Evolutionary conservation across 2,113 vertebrate genomes (phyloP), one percentile per base, ranked within the genome.

Genomic region (Enhydra lutris): DNA sequence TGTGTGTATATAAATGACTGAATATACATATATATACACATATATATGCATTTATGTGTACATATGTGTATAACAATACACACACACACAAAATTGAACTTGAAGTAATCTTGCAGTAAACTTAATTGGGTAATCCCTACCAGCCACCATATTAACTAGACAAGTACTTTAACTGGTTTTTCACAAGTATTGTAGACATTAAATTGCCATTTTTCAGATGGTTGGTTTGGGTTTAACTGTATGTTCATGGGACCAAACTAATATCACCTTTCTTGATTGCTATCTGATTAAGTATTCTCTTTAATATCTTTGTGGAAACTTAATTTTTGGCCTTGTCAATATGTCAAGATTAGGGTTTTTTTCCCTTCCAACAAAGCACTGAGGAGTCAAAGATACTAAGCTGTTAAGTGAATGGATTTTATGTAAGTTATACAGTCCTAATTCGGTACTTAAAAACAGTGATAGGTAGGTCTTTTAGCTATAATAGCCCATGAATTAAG

Each of bases 401-500:
- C n/a, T 95, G 20, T 91, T 80, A 71, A 74, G 71, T 65, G 81
- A 76, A 67, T 65, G 78, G 34, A 36, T 90, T 97, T 86, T 94
- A 65, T 73, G 4, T 88, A 85, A 74, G 89, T 94, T 73, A 59
- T 81, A 7, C 57, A 93, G 55, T 92, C 67, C 96, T 92, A 94
- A 71, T 92, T 95, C 87, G 84, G 82, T 76, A 90, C 67, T 83
- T 98, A 92, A 98, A 98, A 96, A 98, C 98, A 98, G 87, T 52
- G 20, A 36, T 47, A 39, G 87, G 55, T 91, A 91, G 73, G 26
- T 34, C 24, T 18, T 89, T 55, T 65, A 34, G 9, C 17, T 50
- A 26, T 91, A 96, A 90, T 95, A 55, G 73, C 91, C 87, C 26
- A 45, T 86, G 69, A 97, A 76, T 71, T 74, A 42, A 76, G 29